Percentiles rank a stretch among this genome's conserved stretches.
Conservation (phyloP, 2,113 vertebrate genomes). For the Rhizomys pruinosus region DNA sequence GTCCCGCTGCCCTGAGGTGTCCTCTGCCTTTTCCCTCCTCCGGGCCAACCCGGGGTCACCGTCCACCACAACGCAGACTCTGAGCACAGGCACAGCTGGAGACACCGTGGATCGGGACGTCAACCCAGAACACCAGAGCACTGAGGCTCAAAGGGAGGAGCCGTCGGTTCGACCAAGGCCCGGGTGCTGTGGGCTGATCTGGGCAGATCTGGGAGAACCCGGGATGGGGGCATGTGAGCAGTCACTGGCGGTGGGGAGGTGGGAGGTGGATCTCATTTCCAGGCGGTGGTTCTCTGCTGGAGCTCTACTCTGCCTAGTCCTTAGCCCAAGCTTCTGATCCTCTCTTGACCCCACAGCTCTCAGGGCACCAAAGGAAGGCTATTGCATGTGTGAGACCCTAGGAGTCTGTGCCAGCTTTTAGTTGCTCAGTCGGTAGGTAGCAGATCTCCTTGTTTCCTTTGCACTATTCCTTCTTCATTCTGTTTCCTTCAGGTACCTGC, state of each 20-base stretch:
- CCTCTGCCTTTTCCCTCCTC: no score
- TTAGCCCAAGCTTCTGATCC: background rate
- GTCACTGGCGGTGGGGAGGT: background rate
- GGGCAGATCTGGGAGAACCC: background rate
- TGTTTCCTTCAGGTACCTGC: background rate
- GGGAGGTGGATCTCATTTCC: background rate
- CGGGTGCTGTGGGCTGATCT: background rate
- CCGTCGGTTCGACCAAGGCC: no score
- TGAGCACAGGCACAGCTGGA: no score
- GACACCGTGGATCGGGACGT: background rate
- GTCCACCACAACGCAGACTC: no score
- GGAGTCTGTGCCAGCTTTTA: background rate
- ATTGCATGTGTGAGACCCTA: background rate
- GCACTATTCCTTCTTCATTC: background rate
- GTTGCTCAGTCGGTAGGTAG: background rate
- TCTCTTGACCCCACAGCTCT: no score
- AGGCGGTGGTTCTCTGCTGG: background rate
- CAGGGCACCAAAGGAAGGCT: background rate
- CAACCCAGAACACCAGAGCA: background rate
- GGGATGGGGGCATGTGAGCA: background rate
- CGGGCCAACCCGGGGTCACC: no score
- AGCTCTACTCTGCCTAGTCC: background rate
- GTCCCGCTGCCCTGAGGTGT: background rate
- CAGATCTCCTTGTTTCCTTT: background rate
- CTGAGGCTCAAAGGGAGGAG: background rate